Base-by-base conservation (phyloP, 2,113 vertebrate species). In the Ramphastos sulfuratus region DNA sequence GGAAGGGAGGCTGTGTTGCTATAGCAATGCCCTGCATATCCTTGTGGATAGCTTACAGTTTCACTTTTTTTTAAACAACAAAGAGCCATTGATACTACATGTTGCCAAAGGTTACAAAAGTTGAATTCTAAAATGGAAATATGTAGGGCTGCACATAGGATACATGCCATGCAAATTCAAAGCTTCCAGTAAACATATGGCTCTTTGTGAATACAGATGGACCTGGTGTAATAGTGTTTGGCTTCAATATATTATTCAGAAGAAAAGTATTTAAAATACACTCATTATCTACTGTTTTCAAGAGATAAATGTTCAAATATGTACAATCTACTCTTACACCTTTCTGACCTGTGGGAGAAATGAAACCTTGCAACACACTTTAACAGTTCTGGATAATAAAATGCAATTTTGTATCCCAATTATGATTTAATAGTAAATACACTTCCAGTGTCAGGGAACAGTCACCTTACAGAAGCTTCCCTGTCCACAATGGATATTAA, bases 111-210 rank as follows among this genome's bases (percentile, higher is more conserved):
- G 98, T 98, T 98, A 97, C 96, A 97, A 97, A 98, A 98, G 97
- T 98, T 98, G 98, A 97, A 98, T 98, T 97, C 96, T 98, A 97
- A 98, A 98, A 98, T 98, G 97, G 97, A 98, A 98, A 98, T 97
- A 98, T 98, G 72, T 96, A 96, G 92, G 94, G 91, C 97, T 94
- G 89, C 67, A 94, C 67, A 94, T 84, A 96, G 92, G 89, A 95
- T 96, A 95, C 94, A 94, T 78, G 87, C 89, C 87, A 96, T 93
- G 93, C 95, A 97, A 97, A 98, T 97, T 97, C 97, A 97, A 97
- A 97, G 89, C 94, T 95, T 94, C 93, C 82, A 92, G 78, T 97
- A 98, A 97, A 96, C 82, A 92, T 96, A 85, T 82, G 88, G 94
- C 85, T 95, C 96, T 93, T 96, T 89, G 83, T 95, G 96, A 98